Conservation (phyloP, 2,113 vertebrate genomes). For the Colinus virginianus region DNA sequence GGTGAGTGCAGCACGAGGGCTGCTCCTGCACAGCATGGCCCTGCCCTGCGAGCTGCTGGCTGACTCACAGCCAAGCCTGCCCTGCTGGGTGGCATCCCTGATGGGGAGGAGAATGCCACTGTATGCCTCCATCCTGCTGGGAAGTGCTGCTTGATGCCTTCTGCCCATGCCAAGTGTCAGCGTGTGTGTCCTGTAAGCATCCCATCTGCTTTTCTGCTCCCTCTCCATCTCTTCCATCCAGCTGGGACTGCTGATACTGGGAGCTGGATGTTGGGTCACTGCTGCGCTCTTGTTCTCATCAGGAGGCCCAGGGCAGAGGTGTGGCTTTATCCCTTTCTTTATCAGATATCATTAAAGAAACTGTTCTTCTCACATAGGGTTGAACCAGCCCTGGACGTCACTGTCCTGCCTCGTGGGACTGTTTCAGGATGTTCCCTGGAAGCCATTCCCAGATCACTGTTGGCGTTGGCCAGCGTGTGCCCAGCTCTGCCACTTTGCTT, state of each 20-base stretch:
- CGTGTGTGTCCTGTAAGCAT: fast-evolving
- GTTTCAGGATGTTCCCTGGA: background rate
- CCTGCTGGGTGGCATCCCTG: background rate
- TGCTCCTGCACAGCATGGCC: fast-evolving
- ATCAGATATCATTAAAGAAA: background rate
- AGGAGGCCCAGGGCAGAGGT: background rate
- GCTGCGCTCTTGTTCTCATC: background rate
- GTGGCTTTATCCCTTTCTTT: background rate
- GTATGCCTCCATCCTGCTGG: background rate
- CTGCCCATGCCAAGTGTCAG: fast-evolving
- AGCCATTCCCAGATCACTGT: background rate
- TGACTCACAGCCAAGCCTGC: background rate
- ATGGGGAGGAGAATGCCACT: background rate
- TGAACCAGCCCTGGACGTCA: background rate
- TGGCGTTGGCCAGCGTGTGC: background rate
- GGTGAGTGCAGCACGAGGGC: background rate
- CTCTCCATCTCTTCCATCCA: background rate
- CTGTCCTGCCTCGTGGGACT: background rate
- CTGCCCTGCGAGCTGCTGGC: background rate
- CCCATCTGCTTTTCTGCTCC: background rate
- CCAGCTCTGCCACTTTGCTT: background rate
- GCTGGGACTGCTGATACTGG: fast-evolving
- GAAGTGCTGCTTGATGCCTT: fast-evolving
- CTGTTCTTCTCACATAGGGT: background rate
- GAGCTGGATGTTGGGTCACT: background rate